These are phyloP conservation scores for Thamnaconus septentrionalis DNA, from an alignment of 2,113 vertebrate species.

Conservation along the genomic window DNA sequence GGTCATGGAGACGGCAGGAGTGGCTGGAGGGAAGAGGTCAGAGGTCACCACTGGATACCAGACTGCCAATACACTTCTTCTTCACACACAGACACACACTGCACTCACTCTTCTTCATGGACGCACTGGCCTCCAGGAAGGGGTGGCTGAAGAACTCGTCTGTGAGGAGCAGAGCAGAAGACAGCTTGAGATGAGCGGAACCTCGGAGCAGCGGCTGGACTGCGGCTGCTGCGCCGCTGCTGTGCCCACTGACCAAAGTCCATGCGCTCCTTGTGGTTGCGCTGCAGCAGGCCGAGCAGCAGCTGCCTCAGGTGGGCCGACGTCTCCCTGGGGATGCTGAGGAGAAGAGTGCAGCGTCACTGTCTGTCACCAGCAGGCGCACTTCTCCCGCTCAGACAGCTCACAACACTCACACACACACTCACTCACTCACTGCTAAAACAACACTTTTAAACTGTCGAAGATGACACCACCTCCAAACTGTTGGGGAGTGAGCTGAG, in stretches of 20 bases:
- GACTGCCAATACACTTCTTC: no score
- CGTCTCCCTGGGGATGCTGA: constrained; percentile 95
- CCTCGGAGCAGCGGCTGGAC: background rate
- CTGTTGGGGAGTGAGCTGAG: no score
- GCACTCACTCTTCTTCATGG: constrained; percentile 96
- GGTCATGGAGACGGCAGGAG: constrained; percentile 87
- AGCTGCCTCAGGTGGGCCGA: constrained; percentile 89
- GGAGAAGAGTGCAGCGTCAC: background rate
- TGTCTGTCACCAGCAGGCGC: background rate
- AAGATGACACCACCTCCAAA: no score
- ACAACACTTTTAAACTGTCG: no score
- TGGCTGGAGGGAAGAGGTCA: constrained; percentile 67
- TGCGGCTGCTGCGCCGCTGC: background rate
- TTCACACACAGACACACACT: no score
- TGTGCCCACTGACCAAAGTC: constrained; percentile 83
- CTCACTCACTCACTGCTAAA: no score
- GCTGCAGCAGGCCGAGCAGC: constrained; percentile 88
- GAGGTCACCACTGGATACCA: no score
- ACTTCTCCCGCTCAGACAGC: no score
- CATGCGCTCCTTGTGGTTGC: constrained; percentile 94
- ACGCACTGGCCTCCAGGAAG: constrained; percentile 89
- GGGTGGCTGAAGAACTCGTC: constrained; percentile 95
- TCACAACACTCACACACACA: no score
- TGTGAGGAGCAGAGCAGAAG: constrained; percentile 46
- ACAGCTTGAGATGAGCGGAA: background rate